Evolutionary conservation across 2,113 vertebrate genomes (phyloP).

Genomic region (Probosciger aterrimus): DNA sequence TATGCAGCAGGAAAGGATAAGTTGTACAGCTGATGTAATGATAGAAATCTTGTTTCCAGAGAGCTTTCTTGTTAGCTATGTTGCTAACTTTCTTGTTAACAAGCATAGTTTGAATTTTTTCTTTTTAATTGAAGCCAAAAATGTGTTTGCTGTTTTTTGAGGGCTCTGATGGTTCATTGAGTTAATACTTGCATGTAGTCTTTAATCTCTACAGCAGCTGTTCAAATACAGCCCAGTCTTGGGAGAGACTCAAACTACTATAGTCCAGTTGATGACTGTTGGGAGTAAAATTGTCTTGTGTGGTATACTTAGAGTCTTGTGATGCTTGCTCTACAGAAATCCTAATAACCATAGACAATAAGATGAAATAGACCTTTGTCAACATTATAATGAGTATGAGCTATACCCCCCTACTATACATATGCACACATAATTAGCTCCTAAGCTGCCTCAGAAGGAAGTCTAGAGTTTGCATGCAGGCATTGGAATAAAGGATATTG

Average conservation of each 20-base stretch:
- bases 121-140: neutral
- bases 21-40: neutral
- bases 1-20: neutral
- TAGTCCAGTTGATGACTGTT: neutral
- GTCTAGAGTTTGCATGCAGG: neutral
- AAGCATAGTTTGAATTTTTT: neutral
- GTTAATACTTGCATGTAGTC: neutral
- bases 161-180: neutral
- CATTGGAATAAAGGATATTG: neutral
- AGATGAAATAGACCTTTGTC: neutral
- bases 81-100: neutral
- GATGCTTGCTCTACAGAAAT: neutral
- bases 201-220: neutral
- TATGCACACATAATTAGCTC: neutral
- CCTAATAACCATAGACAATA: neutral
- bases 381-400: neutral
- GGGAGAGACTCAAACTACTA: neutral
- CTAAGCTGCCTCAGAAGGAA: neutral
- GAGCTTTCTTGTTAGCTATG: neutral
- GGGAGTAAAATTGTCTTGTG: neutral
- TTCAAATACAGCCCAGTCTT: neutral
- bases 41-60: neutral
- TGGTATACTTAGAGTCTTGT: neutral
- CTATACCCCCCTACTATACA: neutral
- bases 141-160: neutral